These are phyloP conservation scores for Ceratina calcarata DNA, from an alignment of 1,140 invertebrate genomes.

Conservation along the genomic window DNA sequence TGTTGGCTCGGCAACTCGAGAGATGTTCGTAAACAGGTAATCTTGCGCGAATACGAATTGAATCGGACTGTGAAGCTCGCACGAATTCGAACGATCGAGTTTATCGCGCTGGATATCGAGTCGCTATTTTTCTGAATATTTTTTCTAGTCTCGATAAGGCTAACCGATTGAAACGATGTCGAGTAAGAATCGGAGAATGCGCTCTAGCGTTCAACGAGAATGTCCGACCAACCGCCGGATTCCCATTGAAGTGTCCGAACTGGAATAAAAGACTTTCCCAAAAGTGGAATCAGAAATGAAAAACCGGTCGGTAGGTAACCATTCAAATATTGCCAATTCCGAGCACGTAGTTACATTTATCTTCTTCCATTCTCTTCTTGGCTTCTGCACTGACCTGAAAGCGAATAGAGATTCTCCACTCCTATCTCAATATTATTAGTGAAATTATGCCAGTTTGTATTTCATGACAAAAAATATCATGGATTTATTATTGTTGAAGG, in stretches of 20 bases:
- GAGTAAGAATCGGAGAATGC: background rate
- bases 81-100: background rate
- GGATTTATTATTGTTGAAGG: background rate
- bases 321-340: background rate
- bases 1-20: constrained; percentile 5
- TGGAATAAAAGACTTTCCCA: background rate
- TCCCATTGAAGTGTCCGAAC: constrained; percentile 4
- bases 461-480: too few relatives aligned
- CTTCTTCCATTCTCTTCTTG: background rate
- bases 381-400: background rate
- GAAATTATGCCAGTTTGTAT: too few relatives aligned
- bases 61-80: background rate
- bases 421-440: background rate
- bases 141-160: constrained; percentile 1
- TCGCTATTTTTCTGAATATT: background rate
- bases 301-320: background rate
- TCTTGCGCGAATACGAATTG: background rate
- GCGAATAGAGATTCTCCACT: background rate
- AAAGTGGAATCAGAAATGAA: background rate
- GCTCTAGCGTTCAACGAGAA: background rate
- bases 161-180: constrained; percentile 21
- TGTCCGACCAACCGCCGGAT: background rate
- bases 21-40: constrained; percentile 25
- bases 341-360: constrained; percentile 5
- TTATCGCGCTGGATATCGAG: background rate